These are phyloP conservation scores for Neelides folsomi DNA, from an alignment of 2,888 invertebrate species.

Conservation along the genomic window DNA sequence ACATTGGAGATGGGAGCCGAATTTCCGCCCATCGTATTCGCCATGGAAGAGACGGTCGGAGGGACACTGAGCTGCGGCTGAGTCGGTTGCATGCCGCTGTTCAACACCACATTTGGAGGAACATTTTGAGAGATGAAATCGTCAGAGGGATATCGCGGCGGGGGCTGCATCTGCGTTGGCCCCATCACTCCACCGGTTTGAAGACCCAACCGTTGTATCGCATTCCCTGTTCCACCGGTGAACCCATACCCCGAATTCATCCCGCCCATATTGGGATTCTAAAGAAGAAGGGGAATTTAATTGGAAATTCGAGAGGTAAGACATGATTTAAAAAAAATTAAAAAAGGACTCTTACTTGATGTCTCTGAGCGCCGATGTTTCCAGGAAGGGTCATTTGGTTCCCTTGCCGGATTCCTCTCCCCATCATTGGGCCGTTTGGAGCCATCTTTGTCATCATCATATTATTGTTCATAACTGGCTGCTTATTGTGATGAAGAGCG, in stretches of 20 bases:
- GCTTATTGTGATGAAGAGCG: conserved; percentile 27
- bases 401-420: conserved; percentile 22
- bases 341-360: conserved; percentile 18
- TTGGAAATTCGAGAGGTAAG: no score
- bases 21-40: conserved; percentile 23
- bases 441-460: conserved; percentile 30
- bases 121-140: conserved; percentile 44
- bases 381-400: conserved; percentile 22
- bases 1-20: conserved; percentile 19
- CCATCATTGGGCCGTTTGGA: conserved; percentile 28
- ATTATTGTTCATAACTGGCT: conserved; percentile 31
- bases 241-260: conserved; percentile 26
- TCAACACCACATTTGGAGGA: conserved; percentile 32
- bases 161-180: conserved; percentile 62
- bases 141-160: conserved; percentile 54
- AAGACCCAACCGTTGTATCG: conserved; percentile 32
- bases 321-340: neutral
- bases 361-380: conserved; percentile 28
- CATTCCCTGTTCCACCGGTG: conserved; percentile 15
- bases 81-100: conserved; percentile 23
- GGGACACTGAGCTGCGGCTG: conserved; percentile 35
- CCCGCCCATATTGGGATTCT: conserved; percentile 18
- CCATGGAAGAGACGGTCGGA: conserved; percentile 34
- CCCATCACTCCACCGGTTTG: conserved; percentile 38
- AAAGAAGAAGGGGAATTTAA: neutral